phyloP scores from a whole-genome alignment of 2,888 invertebrate genomes.

The Ectemnius cavifrons region DNA sequence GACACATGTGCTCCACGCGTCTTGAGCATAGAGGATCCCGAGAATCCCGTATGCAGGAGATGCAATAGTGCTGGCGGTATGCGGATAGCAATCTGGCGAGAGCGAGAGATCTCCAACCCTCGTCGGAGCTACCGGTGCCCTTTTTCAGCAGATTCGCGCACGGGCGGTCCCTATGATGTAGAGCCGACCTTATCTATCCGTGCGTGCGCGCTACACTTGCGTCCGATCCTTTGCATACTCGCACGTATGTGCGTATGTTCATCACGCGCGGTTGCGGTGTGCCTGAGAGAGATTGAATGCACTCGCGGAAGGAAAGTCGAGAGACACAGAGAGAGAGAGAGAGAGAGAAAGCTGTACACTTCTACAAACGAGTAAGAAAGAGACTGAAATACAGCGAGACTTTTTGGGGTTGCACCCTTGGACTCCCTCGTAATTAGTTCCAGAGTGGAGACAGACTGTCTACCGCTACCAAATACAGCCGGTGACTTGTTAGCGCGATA shows the following conservation, averaged over 20 bases:
- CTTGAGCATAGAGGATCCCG: no score
- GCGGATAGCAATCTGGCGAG: slow-evolving; percentile 44
- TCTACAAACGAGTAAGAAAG: no score
- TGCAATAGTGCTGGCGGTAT: slow-evolving; percentile 27
- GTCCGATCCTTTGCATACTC: slow-evolving; percentile 30
- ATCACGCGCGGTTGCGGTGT: slow-evolving; percentile 64
- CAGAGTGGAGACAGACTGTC: neutral
- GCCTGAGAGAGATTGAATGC: slow-evolving; percentile 46
- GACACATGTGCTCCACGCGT: no score
- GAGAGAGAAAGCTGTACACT: neutral
- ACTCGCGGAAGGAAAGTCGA: slow-evolving; percentile 23
- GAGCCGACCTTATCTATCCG: slow-evolving; percentile 62
- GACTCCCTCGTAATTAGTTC: slow-evolving; percentile 28
- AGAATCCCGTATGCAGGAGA: neutral
- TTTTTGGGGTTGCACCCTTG: slow-evolving; percentile 19
- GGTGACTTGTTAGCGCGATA: no score
- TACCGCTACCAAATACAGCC: no score
- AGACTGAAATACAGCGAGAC: slow-evolving; percentile 5
- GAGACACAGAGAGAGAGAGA: neutral
- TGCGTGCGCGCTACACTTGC: slow-evolving; percentile 44
- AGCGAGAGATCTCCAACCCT: slow-evolving; percentile 53
- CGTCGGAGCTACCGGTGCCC: slow-evolving; percentile 25
- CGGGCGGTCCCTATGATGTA: slow-evolving; percentile 60
- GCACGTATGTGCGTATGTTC: slow-evolving; percentile 58
- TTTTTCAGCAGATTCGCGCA: slow-evolving; percentile 15